These are phyloP conservation scores for Micronisus gabar DNA, from an alignment of 2,113 vertebrate genomes.

Conservation along the genomic window DNA sequence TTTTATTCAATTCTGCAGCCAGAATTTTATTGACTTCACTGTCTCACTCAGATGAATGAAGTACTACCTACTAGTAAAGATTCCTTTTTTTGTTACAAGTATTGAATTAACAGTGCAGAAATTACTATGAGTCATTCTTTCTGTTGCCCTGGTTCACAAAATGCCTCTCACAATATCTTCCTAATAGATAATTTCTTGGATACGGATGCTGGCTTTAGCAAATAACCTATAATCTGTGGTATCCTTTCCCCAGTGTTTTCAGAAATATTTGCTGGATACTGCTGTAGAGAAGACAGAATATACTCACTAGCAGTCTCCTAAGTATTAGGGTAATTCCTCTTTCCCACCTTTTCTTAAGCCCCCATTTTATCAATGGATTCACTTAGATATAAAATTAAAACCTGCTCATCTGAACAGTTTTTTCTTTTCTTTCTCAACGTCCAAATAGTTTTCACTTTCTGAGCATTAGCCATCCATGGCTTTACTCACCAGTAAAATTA, in stretches of 20 bases:
- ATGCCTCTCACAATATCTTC: neutral
- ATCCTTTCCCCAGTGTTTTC: neutral
- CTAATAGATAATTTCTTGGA: neutral
- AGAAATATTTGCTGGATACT: neutral
- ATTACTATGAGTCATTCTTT: neutral
- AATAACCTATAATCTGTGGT: neutral
- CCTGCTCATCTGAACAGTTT: neutral
- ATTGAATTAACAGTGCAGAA: neutral
- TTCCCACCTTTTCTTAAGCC: neutral
- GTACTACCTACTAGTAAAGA: neutral
- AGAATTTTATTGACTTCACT: neutral
- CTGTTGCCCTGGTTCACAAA: neutral
- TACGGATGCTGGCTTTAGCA: neutral
- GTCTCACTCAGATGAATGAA: neutral
- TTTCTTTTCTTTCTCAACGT: neutral
- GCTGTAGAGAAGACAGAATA: neutral
- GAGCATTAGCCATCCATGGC: neutral
- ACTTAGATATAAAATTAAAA: neutral
- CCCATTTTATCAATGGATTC: neutral
- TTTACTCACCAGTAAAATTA: neutral
- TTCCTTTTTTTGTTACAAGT: neutral
- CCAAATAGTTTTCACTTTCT: neutral
- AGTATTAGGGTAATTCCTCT: neutral
- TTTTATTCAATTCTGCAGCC: neutral
- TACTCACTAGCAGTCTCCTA: neutral